Evolutionary conservation across 2,113 vertebrate species (phyloP).

Genomic region (Dromas ardeola): DNA sequence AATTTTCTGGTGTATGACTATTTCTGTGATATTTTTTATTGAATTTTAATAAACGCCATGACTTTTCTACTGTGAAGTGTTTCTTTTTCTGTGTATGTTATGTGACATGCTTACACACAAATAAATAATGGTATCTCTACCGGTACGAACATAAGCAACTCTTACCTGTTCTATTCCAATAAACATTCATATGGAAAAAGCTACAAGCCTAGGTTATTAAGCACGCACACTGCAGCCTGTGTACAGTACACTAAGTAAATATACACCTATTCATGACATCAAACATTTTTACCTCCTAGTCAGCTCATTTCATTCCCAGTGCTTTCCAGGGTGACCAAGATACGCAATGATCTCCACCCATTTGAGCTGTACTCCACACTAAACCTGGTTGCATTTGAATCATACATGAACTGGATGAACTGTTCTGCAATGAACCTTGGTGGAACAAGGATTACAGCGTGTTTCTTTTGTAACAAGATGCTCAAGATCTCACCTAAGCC

Average conservation of each 20-base stretch:
- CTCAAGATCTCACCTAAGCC: background rate
- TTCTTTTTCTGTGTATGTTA: background rate
- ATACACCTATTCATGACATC: background rate
- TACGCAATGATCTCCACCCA: background rate
- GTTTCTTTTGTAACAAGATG: background rate
- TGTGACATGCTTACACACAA: background rate
- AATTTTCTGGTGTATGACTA: slow-evolving; percentile 33
- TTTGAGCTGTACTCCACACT: background rate
- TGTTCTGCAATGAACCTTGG: background rate
- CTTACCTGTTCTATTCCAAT: background rate
- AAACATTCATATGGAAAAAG: background rate
- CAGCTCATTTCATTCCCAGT: background rate
- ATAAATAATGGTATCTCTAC: background rate
- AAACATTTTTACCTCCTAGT: background rate
- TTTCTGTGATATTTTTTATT: background rate
- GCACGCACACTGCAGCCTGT: background rate
- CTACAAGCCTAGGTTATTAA: background rate
- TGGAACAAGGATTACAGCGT: background rate
- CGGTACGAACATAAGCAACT: background rate
- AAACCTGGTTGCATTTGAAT: background rate
- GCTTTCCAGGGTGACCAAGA: background rate
- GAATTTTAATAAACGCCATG: background rate
- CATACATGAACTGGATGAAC: background rate
- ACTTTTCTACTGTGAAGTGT: background rate
- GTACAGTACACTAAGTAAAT: background rate